These are phyloP conservation scores for Aphrocallistes beatrix DNA, from an alignment of 37 sponge, comb jelly and placozoan genomes.

Conservation along the genomic window DNA sequence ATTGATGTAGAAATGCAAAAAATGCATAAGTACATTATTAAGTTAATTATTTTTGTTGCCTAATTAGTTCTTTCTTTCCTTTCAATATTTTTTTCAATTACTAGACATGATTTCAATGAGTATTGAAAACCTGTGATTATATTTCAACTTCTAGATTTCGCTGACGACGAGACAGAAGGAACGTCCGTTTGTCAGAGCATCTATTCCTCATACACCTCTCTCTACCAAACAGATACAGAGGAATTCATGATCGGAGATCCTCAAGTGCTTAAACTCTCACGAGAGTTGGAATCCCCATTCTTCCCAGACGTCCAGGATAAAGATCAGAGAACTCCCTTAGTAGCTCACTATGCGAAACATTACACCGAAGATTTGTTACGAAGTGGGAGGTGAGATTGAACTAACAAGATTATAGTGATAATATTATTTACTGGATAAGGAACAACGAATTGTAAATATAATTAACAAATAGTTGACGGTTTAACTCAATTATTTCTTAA, in stretches of 20 bases:
- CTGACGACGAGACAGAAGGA: background rate
- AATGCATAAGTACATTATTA: no score
- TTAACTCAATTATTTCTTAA: no score
- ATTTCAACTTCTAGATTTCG: background rate
- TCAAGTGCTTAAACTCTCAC: background rate
- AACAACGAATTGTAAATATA: no score
- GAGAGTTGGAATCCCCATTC: background rate
- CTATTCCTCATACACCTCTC: background rate
- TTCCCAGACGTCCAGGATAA: background rate
- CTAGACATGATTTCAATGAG: no score
- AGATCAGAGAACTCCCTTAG: background rate
- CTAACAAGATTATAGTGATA: no score
- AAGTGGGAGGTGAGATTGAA: background rate
- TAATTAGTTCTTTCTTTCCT: no score
- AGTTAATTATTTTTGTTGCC: no score
- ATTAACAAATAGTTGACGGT: no score
- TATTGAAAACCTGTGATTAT: no score
- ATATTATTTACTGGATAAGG: no score
- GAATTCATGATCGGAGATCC: conserved; percentile 13
- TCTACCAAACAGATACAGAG: conserved; percentile 6
- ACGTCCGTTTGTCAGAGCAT: background rate
- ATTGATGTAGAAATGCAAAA: no score
- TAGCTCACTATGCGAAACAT: background rate
- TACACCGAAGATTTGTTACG: background rate
- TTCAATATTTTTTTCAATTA: no score